Evolutionary conservation across 1,140 invertebrate species (phyloP).

Genomic region (Zeugodacus cucurbitae): DNA sequence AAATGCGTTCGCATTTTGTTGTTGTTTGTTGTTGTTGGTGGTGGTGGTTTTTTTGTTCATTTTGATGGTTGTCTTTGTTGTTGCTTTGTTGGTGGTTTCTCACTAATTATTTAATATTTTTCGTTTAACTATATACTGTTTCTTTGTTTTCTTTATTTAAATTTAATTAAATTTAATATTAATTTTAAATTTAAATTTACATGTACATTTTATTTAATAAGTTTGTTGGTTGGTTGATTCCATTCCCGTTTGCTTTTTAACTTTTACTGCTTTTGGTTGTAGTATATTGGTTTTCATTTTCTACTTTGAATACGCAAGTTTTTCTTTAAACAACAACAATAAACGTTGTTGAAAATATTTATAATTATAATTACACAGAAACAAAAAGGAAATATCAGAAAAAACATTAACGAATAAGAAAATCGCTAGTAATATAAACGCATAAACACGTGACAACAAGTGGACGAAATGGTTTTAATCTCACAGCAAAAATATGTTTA

Average conservation of each 20-base stretch:
- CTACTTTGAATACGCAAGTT: constrained; percentile 15
- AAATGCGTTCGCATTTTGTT: background rate
- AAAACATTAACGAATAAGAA: constrained; percentile 23
- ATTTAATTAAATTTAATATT: constrained; percentile 25
- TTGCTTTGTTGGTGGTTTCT: constrained; percentile 40
- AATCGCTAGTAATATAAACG: constrained; percentile 24
- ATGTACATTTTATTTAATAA: constrained; percentile 42
- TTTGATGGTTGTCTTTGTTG: constrained; percentile 35
- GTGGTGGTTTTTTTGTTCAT: background rate
- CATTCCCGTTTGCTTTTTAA: constrained; percentile 26
- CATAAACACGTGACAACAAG: constrained; percentile 7
- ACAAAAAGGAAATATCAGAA: constrained; percentile 28
- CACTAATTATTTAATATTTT: constrained; percentile 41
- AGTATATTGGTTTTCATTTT: constrained; percentile 12
- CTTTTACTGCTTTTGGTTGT: constrained; percentile 32
- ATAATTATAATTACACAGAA: constrained; percentile 29
- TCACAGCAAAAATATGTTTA: background rate
- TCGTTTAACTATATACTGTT: constrained; percentile 41
- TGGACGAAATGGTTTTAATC: background rate
- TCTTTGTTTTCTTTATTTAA: constrained; percentile 35
- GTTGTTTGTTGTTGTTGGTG: background rate
- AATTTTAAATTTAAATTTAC: constrained; percentile 40
- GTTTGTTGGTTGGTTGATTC: constrained; percentile 27
- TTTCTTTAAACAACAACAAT: constrained; percentile 36
- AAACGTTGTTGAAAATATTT: constrained; percentile 32